Conservation (phyloP, 2,888 invertebrate genomes). For the Oscheius myriophilus region DNA sequence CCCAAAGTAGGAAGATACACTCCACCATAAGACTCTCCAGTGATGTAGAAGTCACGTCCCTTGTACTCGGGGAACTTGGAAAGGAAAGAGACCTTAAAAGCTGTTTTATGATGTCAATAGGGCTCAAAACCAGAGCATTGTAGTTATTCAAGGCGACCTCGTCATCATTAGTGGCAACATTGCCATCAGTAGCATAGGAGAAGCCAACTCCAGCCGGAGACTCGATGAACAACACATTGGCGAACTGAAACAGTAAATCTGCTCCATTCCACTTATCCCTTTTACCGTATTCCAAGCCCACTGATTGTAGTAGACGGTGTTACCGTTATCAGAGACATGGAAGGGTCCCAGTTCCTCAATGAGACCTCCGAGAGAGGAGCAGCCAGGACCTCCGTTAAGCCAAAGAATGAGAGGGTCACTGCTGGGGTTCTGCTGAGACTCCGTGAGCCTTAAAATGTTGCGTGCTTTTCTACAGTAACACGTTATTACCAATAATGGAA, state of each 20-base stretch:
- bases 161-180: slow-evolving; percentile 68
- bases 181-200: slow-evolving; percentile 72
- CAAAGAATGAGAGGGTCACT: slow-evolving; percentile 72
- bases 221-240: slow-evolving; percentile 74
- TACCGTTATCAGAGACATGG: slow-evolving; percentile 53
- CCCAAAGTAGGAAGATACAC: slow-evolving; percentile 72
- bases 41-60: slow-evolving; percentile 72
- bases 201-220: slow-evolving; percentile 75
- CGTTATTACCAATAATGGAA: slow-evolving; percentile 72
- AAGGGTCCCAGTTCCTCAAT: slow-evolving; percentile 73
- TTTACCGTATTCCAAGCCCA: slow-evolving; percentile 66
- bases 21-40: slow-evolving; percentile 73
- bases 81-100: slow-evolving; percentile 67
- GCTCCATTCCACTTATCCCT: no score
- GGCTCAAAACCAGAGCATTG: slow-evolving; percentile 70
- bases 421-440: slow-evolving; percentile 69
- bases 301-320: slow-evolving; percentile 55
- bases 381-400: slow-evolving; percentile 73
- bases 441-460: slow-evolving; percentile 70
- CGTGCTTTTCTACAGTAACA: no score
- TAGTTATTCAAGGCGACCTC: slow-evolving; percentile 73
- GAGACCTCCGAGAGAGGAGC: slow-evolving; percentile 69
- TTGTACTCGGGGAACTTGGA: slow-evolving; percentile 72
- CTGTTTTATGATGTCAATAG: no score
- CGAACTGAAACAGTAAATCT: slow-evolving; percentile 70